Evolutionary conservation across 2,888 invertebrate genomes (phyloP).

Genomic region (Megaustenia siamemsis): DNA sequence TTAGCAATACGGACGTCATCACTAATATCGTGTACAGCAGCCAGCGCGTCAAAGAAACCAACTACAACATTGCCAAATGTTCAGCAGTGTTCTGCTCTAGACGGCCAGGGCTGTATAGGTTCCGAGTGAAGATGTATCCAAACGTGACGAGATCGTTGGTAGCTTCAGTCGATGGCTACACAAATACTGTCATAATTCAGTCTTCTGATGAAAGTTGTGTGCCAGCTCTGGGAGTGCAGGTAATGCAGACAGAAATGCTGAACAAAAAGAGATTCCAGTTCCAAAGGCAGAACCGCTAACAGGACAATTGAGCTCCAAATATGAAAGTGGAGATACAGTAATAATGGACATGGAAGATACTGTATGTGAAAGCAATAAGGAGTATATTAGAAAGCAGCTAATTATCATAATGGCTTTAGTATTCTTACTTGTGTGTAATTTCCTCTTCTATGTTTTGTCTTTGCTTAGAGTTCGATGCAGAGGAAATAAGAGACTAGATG

Average conservation of each 20-base stretch:
- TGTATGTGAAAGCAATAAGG: not conserved
- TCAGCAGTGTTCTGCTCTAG: not conserved
- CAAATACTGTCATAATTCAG: not conserved
- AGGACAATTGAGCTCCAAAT: not conserved
- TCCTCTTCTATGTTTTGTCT: not conserved
- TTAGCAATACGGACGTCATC: not conserved
- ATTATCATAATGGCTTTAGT: not conserved
- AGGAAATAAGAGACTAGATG: not conserved
- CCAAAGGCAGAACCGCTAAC: not conserved
- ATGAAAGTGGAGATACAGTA: not conserved
- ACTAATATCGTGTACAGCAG: not conserved
- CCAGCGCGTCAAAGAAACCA: not conserved
- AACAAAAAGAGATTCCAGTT: not conserved
- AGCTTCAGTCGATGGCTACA: slow-evolving; percentile 7
- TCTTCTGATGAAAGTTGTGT: too few relatives aligned
- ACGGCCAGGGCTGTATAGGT: not conserved
- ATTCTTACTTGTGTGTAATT: not conserved
- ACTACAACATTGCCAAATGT: slow-evolving; percentile 3
- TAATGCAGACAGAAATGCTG: not conserved
- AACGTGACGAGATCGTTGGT: not conserved
- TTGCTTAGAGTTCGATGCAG: not conserved
- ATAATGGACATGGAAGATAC: not conserved
- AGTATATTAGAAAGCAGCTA: not conserved
- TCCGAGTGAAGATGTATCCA: slow-evolving; percentile 30
- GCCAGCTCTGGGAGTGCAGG: too few relatives aligned